Evolutionary conservation across 2,888 invertebrate species (phyloP).

Genomic region (Dolomedes plantarius): DNA sequence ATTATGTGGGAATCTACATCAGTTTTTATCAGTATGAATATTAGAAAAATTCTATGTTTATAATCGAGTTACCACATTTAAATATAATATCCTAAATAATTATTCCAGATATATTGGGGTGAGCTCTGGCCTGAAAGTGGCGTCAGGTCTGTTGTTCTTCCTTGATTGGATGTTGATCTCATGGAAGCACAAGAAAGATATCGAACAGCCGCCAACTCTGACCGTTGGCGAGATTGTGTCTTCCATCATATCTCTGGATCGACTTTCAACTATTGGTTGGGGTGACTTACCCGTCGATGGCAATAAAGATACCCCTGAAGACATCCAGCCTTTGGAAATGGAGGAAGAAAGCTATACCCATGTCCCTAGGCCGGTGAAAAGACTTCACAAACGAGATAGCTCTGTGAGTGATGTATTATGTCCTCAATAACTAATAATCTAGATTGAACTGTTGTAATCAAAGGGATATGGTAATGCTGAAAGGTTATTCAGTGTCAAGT

Average conservation of each 20-base stretch:
- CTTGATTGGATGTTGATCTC: conserved; percentile 93
- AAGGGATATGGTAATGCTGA: conserved; percentile 64
- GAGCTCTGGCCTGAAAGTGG: conserved; percentile 90
- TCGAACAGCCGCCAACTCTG: conserved; percentile 79
- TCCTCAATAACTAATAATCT: conserved; percentile 29
- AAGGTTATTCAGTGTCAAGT: conserved; percentile 7
- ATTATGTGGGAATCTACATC: too few relatives aligned
- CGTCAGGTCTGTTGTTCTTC: conserved; percentile 89
- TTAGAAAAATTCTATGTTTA: too few relatives aligned
- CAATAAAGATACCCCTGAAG: conserved; percentile 58
- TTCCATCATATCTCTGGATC: conserved; percentile 75
- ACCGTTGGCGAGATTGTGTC: conserved; percentile 82
- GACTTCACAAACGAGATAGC: conserved; percentile 38
- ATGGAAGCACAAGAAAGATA: conserved; percentile 82
- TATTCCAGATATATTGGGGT: conserved; percentile 90
- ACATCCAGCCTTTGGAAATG: conserved; percentile 58
- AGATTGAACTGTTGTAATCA: conserved; percentile 23
- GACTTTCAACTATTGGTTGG: conserved; percentile 72
- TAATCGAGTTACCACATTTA: too few relatives aligned
- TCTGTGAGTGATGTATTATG: conserved; percentile 38
- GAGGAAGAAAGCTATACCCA: conserved; percentile 34
- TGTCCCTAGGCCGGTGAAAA: conserved; percentile 43
- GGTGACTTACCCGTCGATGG: conserved; percentile 43
- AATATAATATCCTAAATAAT: too few relatives aligned
- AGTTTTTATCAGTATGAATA: too few relatives aligned